Evolutionary conservation across 2,888 invertebrate genomes (phyloP).

Genomic region (Tyria jacobaeae): DNA sequence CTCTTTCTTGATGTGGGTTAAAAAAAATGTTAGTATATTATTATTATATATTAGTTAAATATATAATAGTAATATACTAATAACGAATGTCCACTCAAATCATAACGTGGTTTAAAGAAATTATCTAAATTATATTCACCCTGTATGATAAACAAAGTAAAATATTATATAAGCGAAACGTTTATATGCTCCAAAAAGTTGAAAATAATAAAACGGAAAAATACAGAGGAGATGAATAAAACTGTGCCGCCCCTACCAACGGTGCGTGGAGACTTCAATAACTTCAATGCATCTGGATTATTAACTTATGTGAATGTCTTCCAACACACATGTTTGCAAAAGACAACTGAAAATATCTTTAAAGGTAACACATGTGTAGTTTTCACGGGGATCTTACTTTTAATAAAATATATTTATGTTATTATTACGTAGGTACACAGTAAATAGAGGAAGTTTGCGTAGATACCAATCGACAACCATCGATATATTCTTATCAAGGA

Average conservation of each 20-base stretch:
- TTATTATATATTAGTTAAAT: no score
- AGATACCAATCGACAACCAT: background rate
- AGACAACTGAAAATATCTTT: slow-evolving; percentile 16
- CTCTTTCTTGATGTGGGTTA: no score
- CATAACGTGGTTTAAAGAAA: no score
- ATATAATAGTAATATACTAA: no score
- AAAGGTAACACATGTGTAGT: slow-evolving; percentile 12
- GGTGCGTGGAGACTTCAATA: slow-evolving; percentile 68
- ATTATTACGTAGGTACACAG: background rate
- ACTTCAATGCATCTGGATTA: slow-evolving; percentile 72
- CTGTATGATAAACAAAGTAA: background rate
- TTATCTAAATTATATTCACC: no score
- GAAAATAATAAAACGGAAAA: slow-evolving; percentile 59
- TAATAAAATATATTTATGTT: slow-evolving; percentile 9
- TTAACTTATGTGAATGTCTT: slow-evolving; percentile 62
- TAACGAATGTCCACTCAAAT: no score
- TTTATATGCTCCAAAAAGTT: slow-evolving; percentile 22
- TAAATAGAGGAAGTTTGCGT: background rate
- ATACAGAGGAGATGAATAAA: slow-evolving; percentile 70
- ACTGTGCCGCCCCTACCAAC: slow-evolving; percentile 67
- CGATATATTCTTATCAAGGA: no score
- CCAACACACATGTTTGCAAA: slow-evolving; percentile 28
- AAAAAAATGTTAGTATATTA: no score
- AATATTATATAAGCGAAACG: slow-evolving; percentile 4
- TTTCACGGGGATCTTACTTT: slow-evolving; percentile 2